Evolutionary conservation across 1,140 invertebrate genomes (phyloP).

Genomic region (Eumeta japonica): DNA sequence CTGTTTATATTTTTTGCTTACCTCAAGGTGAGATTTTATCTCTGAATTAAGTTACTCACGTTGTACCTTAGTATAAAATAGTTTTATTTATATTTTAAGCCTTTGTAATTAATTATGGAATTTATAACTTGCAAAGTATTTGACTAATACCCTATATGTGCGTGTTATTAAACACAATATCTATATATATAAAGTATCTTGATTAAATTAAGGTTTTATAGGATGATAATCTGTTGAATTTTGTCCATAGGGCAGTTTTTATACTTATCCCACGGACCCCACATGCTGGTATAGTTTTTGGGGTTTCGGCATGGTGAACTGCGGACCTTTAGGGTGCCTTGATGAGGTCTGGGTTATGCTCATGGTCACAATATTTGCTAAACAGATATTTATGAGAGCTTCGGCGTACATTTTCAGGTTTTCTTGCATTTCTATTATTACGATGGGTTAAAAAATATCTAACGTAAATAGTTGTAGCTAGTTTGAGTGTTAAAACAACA

Average conservation of each 20-base stretch:
- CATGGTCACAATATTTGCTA: neutral
- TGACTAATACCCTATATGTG: no score
- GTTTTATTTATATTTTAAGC: no score
- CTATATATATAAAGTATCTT: no score
- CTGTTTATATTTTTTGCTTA: neutral
- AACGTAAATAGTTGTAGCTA: no score
- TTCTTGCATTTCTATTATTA: no score
- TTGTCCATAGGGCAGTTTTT: neutral
- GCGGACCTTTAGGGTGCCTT: constrained; percentile 2
- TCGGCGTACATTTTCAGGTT: neutral
- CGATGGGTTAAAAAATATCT: no score
- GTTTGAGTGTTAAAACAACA: no score
- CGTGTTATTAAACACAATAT: no score
- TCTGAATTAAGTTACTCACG: neutral
- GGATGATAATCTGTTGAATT: neutral
- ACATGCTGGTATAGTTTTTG: neutral
- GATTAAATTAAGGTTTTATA: no score
- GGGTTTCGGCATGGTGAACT: neutral
- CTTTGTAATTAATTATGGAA: no score
- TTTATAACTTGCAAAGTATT: no score
- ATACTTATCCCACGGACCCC: neutral
- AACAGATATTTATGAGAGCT: neutral
- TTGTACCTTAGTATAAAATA: no score
- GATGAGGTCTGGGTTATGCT: constrained; percentile 4
- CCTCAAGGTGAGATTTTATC: neutral